Evolutionary conservation across 2,797 vertebrate species (phyloP).

Genomic region (Falco cherrug): DNA sequence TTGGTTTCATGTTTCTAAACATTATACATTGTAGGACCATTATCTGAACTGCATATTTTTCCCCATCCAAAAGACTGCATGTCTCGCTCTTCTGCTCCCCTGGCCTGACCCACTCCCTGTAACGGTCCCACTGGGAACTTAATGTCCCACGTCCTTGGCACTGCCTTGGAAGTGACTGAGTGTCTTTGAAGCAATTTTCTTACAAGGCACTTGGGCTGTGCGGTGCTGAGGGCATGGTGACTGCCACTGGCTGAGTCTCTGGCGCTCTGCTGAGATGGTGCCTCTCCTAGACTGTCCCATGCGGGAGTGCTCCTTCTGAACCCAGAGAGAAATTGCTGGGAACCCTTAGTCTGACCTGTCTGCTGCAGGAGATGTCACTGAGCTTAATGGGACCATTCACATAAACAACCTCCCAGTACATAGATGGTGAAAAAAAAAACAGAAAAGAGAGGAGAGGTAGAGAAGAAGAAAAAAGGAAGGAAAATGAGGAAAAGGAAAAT

Average conservation of each 20-base stretch:
- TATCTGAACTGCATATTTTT: slow-evolving; percentile 1
- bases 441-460: too few relatives aligned
- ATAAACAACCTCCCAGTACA: not conserved
- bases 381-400: not conserved
- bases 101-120: not conserved
- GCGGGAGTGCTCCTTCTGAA: accelerated
- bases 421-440: not conserved
- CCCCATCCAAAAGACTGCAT: not conserved
- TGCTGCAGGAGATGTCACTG: not conserved
- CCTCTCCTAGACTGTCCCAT: not conserved
- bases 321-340: not conserved
- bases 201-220: not conserved
- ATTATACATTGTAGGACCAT: not conserved
- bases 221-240: accelerated
- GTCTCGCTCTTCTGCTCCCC: not conserved
- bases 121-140: not conserved
- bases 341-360: not conserved
- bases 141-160: accelerated
- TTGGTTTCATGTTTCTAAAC: slow-evolving; percentile 73
- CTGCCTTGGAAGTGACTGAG: not conserved
- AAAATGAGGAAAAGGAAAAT: accelerated
- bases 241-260: accelerated
- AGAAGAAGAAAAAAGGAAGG: too few relatives aligned
- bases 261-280: not conserved
- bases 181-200: not conserved